phyloP scores from a whole-genome alignment of 2,888 invertebrate species.

The Chouioia cunea region DNA sequence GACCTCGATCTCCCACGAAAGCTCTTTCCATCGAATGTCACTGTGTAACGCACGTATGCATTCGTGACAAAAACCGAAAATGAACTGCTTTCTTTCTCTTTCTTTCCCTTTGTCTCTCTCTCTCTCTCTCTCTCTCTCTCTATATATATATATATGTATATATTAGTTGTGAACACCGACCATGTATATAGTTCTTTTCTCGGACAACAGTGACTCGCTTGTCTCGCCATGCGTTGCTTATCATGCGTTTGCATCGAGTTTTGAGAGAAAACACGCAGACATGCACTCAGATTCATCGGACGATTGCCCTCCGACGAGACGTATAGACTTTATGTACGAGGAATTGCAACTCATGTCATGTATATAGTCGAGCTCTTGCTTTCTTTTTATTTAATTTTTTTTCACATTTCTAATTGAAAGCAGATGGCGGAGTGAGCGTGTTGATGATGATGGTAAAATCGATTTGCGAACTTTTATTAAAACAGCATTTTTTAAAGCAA shows the following conservation, averaged over 20 bases:
- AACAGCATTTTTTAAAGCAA: background rate
- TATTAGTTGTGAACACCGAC: too few species aligned
- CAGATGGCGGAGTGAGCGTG: slow-evolving; percentile 19
- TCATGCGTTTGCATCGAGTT: slow-evolving; percentile 43
- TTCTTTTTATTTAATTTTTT: background rate
- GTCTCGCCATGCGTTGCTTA: slow-evolving; percentile 43
- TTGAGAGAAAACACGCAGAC: slow-evolving; percentile 48
- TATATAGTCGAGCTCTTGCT: background rate
- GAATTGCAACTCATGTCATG: slow-evolving; percentile 22
- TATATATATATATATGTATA: too few species aligned
- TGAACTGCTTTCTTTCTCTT: background rate
- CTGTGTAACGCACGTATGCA: background rate
- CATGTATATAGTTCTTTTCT: too few species aligned
- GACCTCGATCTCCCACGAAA: background rate
- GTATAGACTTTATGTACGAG: slow-evolving; percentile 16
- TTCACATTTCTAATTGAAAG: slow-evolving; percentile 17
- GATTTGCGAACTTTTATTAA: slow-evolving; percentile 21
- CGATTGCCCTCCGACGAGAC: slow-evolving; percentile 31
- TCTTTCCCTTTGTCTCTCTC: background rate
- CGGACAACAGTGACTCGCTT: slow-evolving; percentile 53
- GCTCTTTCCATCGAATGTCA: background rate
- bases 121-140: too few species aligned
- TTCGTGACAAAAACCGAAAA: slow-evolving; percentile 41
- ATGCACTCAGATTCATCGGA: slow-evolving; percentile 33
- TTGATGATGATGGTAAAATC: background rate